These are phyloP conservation scores for Pseudochirops corinnae DNA, from an alignment of 2,797 vertebrate species.

Conservation along the genomic window DNA sequence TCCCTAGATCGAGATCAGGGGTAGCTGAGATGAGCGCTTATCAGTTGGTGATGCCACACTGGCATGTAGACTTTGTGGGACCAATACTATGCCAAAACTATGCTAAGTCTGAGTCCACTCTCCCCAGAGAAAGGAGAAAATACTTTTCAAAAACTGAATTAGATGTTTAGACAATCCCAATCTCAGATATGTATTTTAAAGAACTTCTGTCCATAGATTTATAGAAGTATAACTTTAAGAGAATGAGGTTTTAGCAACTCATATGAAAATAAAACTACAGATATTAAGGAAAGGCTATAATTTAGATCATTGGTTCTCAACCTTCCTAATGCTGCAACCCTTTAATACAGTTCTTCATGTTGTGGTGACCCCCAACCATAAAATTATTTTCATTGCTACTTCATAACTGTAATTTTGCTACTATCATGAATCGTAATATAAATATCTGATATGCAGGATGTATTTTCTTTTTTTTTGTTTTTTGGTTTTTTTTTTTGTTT, in stretches of 20 bases:
- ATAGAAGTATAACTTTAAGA: neutral
- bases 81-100: neutral
- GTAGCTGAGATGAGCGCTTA: neutral
- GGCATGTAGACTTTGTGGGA: neutral
- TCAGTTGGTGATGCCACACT: neutral
- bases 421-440: no score
- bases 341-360: no score
- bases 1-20: neutral
- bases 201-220: neutral
- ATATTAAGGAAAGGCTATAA: neutral
- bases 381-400: no score
- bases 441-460: no score
- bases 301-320: no score
- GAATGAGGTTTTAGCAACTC: neutral
- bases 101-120: neutral
- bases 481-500: no score
- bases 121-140: neutral
- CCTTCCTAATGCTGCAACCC: no score
- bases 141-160: neutral
- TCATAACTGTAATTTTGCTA: no score
- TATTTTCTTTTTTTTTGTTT: no score
- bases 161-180: neutral
- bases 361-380: no score
- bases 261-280: neutral
- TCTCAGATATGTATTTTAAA: neutral